Evolutionary conservation across 2,797 vertebrate species (phyloP).

Genomic region (Neopelma chrysocephalum): DNA sequence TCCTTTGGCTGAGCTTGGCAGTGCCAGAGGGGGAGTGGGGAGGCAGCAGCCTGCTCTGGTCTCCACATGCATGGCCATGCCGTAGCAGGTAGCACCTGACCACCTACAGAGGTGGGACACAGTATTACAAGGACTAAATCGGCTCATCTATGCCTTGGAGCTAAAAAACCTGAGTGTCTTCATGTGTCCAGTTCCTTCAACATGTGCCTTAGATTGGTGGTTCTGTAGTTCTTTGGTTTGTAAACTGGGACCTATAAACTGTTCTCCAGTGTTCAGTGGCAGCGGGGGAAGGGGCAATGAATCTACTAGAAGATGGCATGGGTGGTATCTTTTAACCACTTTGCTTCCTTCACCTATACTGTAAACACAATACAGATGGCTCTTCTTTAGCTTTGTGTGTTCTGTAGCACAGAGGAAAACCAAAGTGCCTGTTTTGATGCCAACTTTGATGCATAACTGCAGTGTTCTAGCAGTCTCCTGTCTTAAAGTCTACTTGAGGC

Average conservation of each 20-base stretch:
- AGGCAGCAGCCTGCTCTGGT: neutral
- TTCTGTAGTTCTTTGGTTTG: neutral
- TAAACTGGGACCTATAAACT: neutral
- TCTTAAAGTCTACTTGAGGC: neutral
- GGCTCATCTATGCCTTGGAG: accelerated
- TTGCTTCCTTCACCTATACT: neutral
- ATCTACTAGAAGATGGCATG: neutral
- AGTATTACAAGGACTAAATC: neutral
- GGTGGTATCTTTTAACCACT: neutral
- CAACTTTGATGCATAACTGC: accelerated
- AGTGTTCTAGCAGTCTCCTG: neutral
- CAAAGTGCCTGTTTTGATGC: neutral
- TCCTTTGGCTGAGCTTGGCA: neutral
- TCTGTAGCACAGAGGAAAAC: neutral
- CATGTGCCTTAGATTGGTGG: neutral
- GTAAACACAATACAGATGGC: neutral
- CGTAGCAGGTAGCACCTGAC: neutral
- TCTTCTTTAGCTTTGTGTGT: neutral
- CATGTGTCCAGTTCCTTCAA: neutral
- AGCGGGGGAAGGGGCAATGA: neutral
- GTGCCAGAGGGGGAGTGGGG: neutral
- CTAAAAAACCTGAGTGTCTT: neutral
- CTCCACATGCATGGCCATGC: accelerated
- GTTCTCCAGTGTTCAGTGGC: neutral
- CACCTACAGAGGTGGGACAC: neutral